Conservation (phyloP, 2,113 vertebrate species). For the Antennarius striatus region DNA sequence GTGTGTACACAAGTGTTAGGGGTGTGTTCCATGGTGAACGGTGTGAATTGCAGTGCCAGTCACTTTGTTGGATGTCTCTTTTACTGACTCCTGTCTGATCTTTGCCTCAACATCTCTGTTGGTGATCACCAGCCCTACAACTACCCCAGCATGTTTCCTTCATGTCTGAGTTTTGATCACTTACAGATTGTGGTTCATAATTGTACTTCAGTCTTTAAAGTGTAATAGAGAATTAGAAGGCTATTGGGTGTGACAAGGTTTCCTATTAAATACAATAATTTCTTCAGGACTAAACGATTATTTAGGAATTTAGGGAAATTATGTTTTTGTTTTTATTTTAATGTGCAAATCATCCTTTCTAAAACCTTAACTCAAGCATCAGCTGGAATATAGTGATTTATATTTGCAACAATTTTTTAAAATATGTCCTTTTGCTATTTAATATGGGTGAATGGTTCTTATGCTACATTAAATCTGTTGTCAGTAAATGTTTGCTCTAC, state of each 20-base stretch:
- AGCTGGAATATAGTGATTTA: too few relatives aligned
- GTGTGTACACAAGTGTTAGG: neutral
- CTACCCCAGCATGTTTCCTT: conserved; percentile 6
- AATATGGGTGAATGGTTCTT: too few relatives aligned
- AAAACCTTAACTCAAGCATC: too few relatives aligned
- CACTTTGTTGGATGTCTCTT: conserved; percentile 31
- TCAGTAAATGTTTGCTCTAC: conserved; percentile 4
- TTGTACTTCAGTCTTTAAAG: neutral
- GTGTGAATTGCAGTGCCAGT: conserved; percentile 25
- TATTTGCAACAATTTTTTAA: too few relatives aligned
- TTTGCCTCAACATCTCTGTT: conserved; percentile 1
- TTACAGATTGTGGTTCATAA: neutral
- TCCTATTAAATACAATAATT: too few relatives aligned
- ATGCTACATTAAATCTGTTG: neutral
- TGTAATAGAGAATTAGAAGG: neutral
- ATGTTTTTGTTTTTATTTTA: too few relatives aligned
- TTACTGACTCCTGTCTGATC: conserved; percentile 45
- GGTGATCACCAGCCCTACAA: conserved; percentile 7
- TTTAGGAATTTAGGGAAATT: too few relatives aligned
- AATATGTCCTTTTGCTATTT: too few relatives aligned
- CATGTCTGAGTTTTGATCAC: neutral
- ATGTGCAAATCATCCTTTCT: too few relatives aligned
- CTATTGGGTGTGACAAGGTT: neutral
- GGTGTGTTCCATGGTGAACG: conserved; percentile 6
- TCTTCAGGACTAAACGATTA: too few relatives aligned